Percentiles rank a stretch among this genome's conserved stretches.
Evolutionary conservation across 2,888 invertebrate species (phyloP).

Genomic region (Halictus quadricinctus): DNA sequence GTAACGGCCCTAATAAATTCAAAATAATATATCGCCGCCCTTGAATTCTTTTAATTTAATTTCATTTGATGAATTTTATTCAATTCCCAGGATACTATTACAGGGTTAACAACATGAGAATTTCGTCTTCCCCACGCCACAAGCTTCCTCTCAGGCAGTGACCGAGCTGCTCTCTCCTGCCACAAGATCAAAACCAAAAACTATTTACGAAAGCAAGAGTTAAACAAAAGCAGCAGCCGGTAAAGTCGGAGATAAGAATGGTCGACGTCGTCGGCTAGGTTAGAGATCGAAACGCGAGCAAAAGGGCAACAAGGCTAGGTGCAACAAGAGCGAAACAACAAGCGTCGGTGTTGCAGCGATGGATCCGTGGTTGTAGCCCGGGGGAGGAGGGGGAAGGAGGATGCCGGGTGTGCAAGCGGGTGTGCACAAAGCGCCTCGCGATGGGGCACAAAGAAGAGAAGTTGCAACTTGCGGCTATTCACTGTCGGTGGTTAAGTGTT

Average conservation of each 20-base stretch:
- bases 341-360: not conserved
- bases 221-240: not conserved
- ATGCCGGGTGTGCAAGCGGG: not conserved
- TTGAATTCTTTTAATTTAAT: too few relatives aligned
- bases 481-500: conserved; percentile 70
- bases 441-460: conserved; percentile 66
- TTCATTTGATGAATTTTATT: too few relatives aligned
- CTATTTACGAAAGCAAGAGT: too few relatives aligned
- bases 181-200: not conserved
- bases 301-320: not conserved
- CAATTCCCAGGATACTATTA: too few relatives aligned
- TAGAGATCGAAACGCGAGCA: not conserved
- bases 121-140: too few relatives aligned
- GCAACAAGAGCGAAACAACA: not conserved
- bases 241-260: not conserved
- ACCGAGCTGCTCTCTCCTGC: too few relatives aligned
- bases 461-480: conserved; percentile 69
- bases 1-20: too few relatives aligned
- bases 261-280: not conserved
- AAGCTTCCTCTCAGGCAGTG: too few relatives aligned
- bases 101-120: too few relatives aligned
- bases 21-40: too few relatives aligned
- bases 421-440: conserved; percentile 38
- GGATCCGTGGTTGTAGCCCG: conserved; percentile 2
- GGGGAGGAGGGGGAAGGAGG: too few relatives aligned